phyloP scores from a whole-genome alignment of 2,888 invertebrate species.

The Latrodectus elegans region DNA sequence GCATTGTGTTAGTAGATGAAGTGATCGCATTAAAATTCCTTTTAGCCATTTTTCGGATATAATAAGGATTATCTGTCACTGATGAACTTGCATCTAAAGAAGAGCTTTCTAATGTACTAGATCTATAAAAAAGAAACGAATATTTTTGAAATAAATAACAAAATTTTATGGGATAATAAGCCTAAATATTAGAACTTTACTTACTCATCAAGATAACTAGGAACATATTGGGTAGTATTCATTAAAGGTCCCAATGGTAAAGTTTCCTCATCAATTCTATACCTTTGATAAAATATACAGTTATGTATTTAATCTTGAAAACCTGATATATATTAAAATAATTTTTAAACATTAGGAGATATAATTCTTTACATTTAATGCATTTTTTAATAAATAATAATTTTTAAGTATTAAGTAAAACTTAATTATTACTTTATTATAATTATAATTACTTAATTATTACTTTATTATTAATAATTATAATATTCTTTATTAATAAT shows the following conservation, averaged over 20 bases:
- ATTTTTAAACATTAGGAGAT: background rate
- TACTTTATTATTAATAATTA: too few relatives aligned
- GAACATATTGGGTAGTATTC: background rate
- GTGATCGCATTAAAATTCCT: slow-evolving; percentile 75
- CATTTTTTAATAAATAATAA: background rate
- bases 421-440: too few relatives aligned
- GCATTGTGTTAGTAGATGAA: slow-evolving; percentile 74
- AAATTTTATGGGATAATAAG: background rate
- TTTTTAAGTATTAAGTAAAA: background rate
- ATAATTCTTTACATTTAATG: background rate
- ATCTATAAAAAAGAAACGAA: slow-evolving; percentile 22
- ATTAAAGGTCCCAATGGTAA: slow-evolving; percentile 33
- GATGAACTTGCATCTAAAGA: slow-evolving; percentile 29
- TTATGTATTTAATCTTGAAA: background rate
- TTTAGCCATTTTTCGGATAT: slow-evolving; percentile 70
- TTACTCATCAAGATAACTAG: background rate
- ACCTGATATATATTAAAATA: background rate
- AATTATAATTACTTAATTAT: too few relatives aligned
- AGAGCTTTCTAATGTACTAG: slow-evolving; percentile 4
- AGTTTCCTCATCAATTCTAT: slow-evolving; percentile 43
- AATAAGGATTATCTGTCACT: slow-evolving; percentile 32
- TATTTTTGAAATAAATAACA: background rate
- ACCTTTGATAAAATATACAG: slow-evolving; percentile 15
- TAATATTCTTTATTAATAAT: too few relatives aligned
- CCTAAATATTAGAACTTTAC: background rate